Base-by-base conservation (phyloP, 2,113 vertebrate species). In the Dromas ardeola region DNA sequence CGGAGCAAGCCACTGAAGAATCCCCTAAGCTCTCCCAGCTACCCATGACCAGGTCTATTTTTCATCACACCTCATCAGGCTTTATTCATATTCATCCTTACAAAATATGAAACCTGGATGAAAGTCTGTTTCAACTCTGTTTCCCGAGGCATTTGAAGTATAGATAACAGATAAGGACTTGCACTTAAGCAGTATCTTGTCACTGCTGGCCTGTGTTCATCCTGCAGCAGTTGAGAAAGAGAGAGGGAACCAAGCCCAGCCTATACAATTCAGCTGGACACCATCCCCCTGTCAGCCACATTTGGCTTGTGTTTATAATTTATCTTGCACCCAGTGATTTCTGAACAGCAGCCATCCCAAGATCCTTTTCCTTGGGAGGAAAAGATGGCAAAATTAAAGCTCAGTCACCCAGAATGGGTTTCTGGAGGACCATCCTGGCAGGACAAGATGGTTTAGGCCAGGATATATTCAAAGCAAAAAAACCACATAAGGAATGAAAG, bases 211-310 rank as follows among this genome's bases (percentile, higher is more conserved):
- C 74, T 84, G 30, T 32, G 40, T 45, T 90, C 56, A 72, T 76
- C 69, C 70, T 87, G 40, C 32, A 89, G 47, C 38, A 74, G 83
- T 15, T 93, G 47, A 86, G 77, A 73, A 88, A 86, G 70, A 61
- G 21, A 76, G 10, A 81, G 86, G 8, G 38, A 81, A 81, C n/a
- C 14, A 72, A 96, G 25, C 30, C 43, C 30, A 89, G 52, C 7
- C 61, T 47, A 23, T 42, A 56, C 34, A 77, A 62, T 29, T 87
- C 52, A 87, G 62, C 29, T 72, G 61, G 89, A 93, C 29, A 49
- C 36, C 62, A 56, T 61, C 25, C 27, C 23, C 23, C 2, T 0
- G 0, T 50, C 38, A 84, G 42, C n/a, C 4, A 1, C 0, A 0
- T 78, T 86, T 61, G 40, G 27, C 55, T 81, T 89, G 30, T 38